A percentile compares a stretch with the other conserved stretches of the same genome.
Evolutionary conservation across 2,888 invertebrate species (phyloP).

Genomic region (Uloborus plumipes): DNA sequence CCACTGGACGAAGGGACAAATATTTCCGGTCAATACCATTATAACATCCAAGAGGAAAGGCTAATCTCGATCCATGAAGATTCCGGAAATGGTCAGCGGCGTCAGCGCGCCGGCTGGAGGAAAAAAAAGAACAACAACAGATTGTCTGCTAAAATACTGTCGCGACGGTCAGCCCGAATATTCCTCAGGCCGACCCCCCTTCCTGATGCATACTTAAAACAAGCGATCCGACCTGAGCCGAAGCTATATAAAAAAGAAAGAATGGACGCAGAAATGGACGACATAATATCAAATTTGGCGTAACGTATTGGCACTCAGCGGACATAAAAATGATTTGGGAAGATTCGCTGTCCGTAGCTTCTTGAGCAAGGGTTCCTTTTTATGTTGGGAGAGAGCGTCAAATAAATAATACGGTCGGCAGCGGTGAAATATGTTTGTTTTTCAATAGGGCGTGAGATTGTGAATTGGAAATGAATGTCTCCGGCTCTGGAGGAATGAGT

Average conservation of each 20-base stretch:
- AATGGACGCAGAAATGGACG: slow-evolving; percentile 19
- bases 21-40: slow-evolving; percentile 41
- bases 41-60: slow-evolving; percentile 21
- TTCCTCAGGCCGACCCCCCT: background rate
- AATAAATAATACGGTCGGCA: no score
- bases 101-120: slow-evolving; percentile 30
- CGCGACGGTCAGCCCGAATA: slow-evolving; percentile 11
- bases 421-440: no score
- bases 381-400: no score
- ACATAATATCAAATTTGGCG: slow-evolving; percentile 33
- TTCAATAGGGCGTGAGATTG: no score
- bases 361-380: no score
- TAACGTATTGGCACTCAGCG: slow-evolving; percentile 21
- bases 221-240: background rate
- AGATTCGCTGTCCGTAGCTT: background rate
- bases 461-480: no score
- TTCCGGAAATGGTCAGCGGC: slow-evolving; percentile 43
- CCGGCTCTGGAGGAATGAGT: no score
- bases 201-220: slow-evolving; percentile 15
- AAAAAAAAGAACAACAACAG: slow-evolving; percentile 38
- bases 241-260: slow-evolving; percentile 8
- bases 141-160: slow-evolving; percentile 28
- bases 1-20: slow-evolving; percentile 17
- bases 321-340: slow-evolving; percentile 6
- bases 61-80: slow-evolving; percentile 28